Evolutionary conservation across 1,140 invertebrate genomes (phyloP).

Genomic region (Drosophila kurseongensis): DNA sequence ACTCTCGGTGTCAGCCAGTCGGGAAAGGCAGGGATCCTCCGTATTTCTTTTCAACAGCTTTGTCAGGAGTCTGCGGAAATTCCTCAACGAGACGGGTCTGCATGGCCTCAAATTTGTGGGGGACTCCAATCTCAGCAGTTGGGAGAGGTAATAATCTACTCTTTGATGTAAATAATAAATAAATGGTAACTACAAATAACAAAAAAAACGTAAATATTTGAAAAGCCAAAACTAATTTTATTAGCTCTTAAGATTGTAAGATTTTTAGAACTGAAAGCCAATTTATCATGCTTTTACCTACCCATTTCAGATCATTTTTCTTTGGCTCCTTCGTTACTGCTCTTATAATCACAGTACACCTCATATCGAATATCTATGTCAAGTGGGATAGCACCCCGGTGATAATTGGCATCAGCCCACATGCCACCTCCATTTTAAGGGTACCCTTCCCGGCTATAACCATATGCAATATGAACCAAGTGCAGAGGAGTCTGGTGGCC

Average conservation of each 20-base stretch:
- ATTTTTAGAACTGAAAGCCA: too few relatives aligned
- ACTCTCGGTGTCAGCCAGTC: slow-evolving; percentile 4
- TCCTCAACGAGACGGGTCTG: slow-evolving; percentile 87
- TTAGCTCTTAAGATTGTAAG: too few relatives aligned
- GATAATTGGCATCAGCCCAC: slow-evolving; percentile 89
- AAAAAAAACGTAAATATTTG: neutral
- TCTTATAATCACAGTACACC: slow-evolving; percentile 87
- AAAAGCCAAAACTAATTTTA: too few relatives aligned
- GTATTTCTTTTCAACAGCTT: slow-evolving; percentile 44
- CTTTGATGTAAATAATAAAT: too few relatives aligned
- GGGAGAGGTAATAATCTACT: slow-evolving; percentile 87
- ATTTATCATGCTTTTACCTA: neutral
- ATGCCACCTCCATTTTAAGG: slow-evolving; percentile 87
- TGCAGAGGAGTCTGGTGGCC: slow-evolving; percentile 85
- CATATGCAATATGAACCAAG: slow-evolving; percentile 93
- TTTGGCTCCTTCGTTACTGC: slow-evolving; percentile 87
- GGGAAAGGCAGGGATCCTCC: slow-evolving; percentile 5
- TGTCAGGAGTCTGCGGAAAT: slow-evolving; percentile 80
- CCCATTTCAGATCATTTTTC: slow-evolving; percentile 57
- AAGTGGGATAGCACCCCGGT: slow-evolving; percentile 90
- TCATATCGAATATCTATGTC: slow-evolving; percentile 89
- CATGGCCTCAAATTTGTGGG: slow-evolving; percentile 92
- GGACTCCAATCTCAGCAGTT: slow-evolving; percentile 87
- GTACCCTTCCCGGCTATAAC: slow-evolving; percentile 92
- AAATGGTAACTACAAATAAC: too few relatives aligned